phyloP scores from a whole-genome alignment of 1,140 invertebrate species.

The Cyphomyrmex costatus region DNA sequence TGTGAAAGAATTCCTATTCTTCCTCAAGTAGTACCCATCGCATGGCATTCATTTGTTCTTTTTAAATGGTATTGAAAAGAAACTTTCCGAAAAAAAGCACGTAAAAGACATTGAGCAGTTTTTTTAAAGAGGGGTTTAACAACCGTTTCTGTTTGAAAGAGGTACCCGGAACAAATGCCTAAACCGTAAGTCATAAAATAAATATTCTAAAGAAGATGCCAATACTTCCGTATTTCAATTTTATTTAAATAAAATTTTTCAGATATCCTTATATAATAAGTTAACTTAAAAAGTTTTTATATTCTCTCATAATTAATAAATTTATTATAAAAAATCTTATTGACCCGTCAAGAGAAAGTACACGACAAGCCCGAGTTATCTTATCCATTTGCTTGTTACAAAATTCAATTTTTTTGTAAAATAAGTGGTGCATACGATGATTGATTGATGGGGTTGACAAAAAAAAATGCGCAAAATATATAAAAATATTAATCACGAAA shows the following conservation, averaged over 20 bases:
- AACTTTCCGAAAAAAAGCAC: background rate
- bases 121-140: background rate
- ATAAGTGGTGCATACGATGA: slow-evolving; percentile 20
- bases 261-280: background rate
- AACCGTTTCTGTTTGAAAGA: no score
- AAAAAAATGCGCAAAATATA: slow-evolving; percentile 47
- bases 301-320: background rate
- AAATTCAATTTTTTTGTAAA: slow-evolving; percentile 29
- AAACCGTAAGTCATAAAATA: background rate
- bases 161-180: background rate
- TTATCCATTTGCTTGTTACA: background rate
- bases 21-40: no score
- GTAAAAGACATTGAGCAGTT: background rate
- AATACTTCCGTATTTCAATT: background rate
- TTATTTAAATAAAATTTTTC: background rate
- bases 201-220: background rate
- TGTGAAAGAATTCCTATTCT: no score
- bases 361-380: background rate
- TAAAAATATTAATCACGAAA: slow-evolving; percentile 73
- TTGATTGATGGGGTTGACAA: background rate
- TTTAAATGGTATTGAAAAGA: background rate
- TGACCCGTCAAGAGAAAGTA: slow-evolving; percentile 14
- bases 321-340: background rate
- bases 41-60: background rate
- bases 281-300: background rate